Evolutionary conservation across 2,888 invertebrate species (phyloP).

Genomic region (Synergus itoensis): DNA sequence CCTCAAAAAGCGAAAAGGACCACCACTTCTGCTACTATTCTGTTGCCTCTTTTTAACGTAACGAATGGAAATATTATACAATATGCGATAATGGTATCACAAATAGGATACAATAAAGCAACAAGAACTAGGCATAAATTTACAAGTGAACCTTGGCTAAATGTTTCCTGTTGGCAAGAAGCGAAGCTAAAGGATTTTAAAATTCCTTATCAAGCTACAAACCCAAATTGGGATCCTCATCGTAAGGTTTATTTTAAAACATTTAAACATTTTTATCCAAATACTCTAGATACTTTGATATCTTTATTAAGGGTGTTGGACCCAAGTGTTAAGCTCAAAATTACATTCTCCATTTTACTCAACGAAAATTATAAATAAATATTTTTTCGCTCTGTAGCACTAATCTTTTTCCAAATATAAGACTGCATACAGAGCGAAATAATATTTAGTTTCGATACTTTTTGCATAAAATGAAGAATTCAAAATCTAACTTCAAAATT

Average conservation of each 20-base stretch:
- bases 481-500: no score
- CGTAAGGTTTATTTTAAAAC: slow-evolving; percentile 55
- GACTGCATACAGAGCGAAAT: no score
- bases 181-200: slow-evolving; percentile 65
- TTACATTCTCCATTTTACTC: no score
- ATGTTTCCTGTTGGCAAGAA: slow-evolving; percentile 69
- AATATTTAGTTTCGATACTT: no score
- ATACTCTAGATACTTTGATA: not conserved
- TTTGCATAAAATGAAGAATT: no score
- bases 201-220: slow-evolving; percentile 70
- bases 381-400: no score
- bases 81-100: slow-evolving; percentile 72
- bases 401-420: no score
- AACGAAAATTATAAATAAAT: no score
- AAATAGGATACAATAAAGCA: slow-evolving; percentile 57
- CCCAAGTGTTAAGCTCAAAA: no score
- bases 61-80: slow-evolving; percentile 67
- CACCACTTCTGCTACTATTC: slow-evolving; percentile 65
- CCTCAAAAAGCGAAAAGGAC: slow-evolving; percentile 66
- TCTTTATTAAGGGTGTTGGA: no score
- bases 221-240: slow-evolving; percentile 63
- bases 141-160: slow-evolving; percentile 61
- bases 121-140: slow-evolving; percentile 56
- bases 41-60: slow-evolving; percentile 69
- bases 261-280: no score